Evolutionary conservation across 2,797 vertebrate genomes (phyloP), one percentile per base, ranked within the genome.

Genomic region (Hydrophis major): DNA sequence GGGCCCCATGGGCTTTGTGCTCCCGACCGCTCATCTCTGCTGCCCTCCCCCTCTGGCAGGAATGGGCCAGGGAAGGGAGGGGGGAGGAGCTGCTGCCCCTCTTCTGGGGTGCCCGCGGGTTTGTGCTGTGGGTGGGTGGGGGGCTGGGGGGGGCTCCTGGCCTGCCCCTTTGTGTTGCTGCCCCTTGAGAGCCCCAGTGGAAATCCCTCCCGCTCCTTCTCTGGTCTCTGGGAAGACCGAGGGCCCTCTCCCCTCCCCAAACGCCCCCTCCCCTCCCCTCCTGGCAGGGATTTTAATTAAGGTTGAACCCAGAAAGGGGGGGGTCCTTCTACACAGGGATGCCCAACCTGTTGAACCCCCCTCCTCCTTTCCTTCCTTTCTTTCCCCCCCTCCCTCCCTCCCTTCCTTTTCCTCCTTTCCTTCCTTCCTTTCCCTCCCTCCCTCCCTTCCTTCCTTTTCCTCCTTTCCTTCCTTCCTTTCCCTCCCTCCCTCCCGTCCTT

Each of bases 101-200:
- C n/a, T n/a, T n/a, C n/a, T n/a, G n/a, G n/a, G n/a, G n/a, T n/a
- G n/a, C n/a, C n/a, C n/a, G n/a, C n/a, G n/a, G n/a, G n/a, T n/a
- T n/a, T n/a, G n/a, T n/a, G n/a, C n/a, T n/a, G n/a, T n/a, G n/a
- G n/a, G n/a, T n/a, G n/a, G n/a, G 56, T 14, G 47, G 2, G 37
- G n/a, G n/a, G n/a, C n/a, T n/a, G 53, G 83, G 8, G 22, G 94
- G 94, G 91, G 92, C 47, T 4, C 93, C 90, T 94, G 93, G 94
- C 56, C 94, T 94, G n/a, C 95, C 95, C 93, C 96, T 96, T 96
- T 94, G 97, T 97, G 97, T 97, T 97, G 97, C 97, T 96, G 96
- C 97, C 95, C 95, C 95, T 47, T 47, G 47, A 47, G 95, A 95
- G 92, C 96, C 95, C 95, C 91, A 97, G 97, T 95, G 97, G 97